These are phyloP conservation scores for Morphnarchus princeps DNA, from an alignment of 2,113 vertebrate genomes.

Conservation along the genomic window DNA sequence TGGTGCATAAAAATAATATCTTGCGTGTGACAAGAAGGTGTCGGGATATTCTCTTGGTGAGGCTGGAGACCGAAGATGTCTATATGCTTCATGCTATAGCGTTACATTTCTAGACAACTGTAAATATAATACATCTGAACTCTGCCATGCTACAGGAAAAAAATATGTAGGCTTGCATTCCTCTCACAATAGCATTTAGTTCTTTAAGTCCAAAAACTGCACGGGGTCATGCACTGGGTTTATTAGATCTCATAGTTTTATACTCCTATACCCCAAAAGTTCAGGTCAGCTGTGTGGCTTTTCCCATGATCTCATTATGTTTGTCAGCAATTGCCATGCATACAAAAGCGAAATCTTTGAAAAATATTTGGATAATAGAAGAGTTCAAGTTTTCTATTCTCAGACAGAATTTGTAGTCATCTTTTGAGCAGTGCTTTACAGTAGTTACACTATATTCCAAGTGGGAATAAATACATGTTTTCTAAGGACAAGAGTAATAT, in stretches of 20 bases:
- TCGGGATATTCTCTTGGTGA: constrained; percentile 42
- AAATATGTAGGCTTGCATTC: constrained; percentile 8
- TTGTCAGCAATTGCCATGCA: constrained; percentile 38
- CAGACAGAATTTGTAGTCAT: constrained; percentile 36
- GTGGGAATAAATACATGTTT: constrained; percentile 70
- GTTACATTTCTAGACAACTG: constrained; percentile 41
- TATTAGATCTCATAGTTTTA: constrained; percentile 48
- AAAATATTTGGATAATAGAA: constrained; percentile 69
- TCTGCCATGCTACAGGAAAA: constrained; percentile 20
- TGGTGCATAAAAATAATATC: constrained; percentile 55
- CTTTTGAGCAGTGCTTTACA: constrained; percentile 67
- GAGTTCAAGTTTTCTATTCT: constrained; percentile 68
- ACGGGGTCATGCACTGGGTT: not conserved
- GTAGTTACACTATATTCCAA: constrained; percentile 63
- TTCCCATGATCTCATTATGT: constrained; percentile 62
- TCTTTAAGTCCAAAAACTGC: constrained; percentile 42
- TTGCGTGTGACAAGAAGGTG: constrained; percentile 40
- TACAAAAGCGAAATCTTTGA: constrained; percentile 36
- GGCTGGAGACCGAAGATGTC: constrained; percentile 26
- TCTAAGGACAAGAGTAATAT: constrained; percentile 71
- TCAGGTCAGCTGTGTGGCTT: constrained; percentile 48
- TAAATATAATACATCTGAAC: constrained; percentile 37
- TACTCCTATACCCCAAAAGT: constrained; percentile 48
- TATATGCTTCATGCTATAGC: constrained; percentile 22
- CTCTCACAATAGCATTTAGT: constrained; percentile 39